Percentiles rank a stretch among this genome's conserved stretches.
phyloP scores from a whole-genome alignment of 35 echinoderm and acorn worm species.

The Hemicentrotus pulcherrimus region DNA sequence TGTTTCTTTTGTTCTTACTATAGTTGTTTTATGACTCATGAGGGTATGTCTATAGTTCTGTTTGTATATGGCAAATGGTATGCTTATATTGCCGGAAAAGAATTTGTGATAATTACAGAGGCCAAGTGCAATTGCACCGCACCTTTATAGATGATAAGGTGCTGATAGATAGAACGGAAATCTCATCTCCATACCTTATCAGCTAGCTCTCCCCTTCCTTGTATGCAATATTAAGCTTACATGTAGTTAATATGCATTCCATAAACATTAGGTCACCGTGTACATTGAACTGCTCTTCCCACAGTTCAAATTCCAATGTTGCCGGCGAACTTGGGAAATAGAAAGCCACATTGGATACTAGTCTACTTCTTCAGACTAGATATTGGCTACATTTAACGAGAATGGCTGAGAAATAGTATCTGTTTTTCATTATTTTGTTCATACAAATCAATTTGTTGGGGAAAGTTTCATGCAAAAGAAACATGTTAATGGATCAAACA shows the following conservation, averaged over 20 bases:
- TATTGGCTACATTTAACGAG: not conserved
- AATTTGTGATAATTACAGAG: not conserved
- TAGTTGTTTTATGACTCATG: not conserved
- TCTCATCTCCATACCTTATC: not conserved
- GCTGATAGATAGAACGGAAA: not conserved
- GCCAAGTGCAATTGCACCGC: not conserved
- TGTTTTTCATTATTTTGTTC: too few relatives aligned
- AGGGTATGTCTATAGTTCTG: not conserved
- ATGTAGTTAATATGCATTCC: constrained; percentile 15
- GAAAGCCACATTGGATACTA: not conserved
- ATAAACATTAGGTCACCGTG: constrained; percentile 13
- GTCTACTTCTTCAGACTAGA: not conserved
- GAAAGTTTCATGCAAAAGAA: too few relatives aligned
- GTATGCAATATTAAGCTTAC: not conserved
- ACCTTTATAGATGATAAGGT: not conserved
- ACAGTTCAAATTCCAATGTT: constrained; percentile 27
- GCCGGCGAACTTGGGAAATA: constrained; percentile 3
- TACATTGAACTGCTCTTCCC: constrained; percentile 8
- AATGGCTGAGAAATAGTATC: too few relatives aligned
- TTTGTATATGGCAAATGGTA: not conserved
- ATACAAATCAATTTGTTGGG: too few relatives aligned
- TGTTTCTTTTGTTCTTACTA: not conserved
- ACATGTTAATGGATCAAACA: too few relatives aligned
- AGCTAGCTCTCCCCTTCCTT: not conserved
- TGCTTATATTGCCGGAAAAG: not conserved